phyloP scores from a whole-genome alignment of 2,797 vertebrate genomes.

The Silurus lanzhouensis region DNA sequence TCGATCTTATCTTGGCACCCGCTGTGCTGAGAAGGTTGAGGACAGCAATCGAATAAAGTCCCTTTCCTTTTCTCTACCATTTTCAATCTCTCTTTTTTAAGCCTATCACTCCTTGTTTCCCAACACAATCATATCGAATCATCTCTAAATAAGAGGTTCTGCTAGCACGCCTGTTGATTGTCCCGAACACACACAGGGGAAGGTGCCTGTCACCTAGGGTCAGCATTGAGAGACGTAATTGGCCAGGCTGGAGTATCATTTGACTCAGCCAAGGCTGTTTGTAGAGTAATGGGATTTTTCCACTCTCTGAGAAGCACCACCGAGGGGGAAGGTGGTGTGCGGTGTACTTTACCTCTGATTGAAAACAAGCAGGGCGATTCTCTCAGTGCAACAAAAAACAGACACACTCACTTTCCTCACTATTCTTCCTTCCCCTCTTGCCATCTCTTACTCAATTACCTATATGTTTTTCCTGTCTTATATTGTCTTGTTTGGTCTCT shows the following conservation, averaged over 20 bases:
- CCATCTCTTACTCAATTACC: conserved; percentile 16
- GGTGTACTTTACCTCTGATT: conserved; percentile 62
- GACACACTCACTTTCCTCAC: conserved; percentile 5
- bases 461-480: neutral
- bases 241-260: conserved; percentile 72
- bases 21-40: neutral
- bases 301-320: conserved; percentile 58
- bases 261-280: conserved; percentile 69
- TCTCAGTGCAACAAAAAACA: conserved; percentile 56
- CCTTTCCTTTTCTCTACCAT: neutral
- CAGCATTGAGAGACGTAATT: conserved; percentile 66
- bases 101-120: conserved; percentile 10
- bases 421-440: neutral
- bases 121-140: conserved; percentile 51
- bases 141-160: conserved; percentile 49
- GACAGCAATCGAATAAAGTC: conserved; percentile 14
- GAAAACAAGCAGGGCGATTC: conserved; percentile 67
- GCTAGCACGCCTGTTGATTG: conserved; percentile 38
- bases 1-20: neutral
- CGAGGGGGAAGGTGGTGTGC: conserved; percentile 56
- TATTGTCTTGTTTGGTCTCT: neutral
- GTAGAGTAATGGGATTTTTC: conserved; percentile 76
- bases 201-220: conserved; percentile 19
- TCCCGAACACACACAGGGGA: conserved; percentile 10
- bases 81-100: conserved; percentile 18